Conservation (phyloP, 2,113 vertebrate genomes). For the Ptilonorhynchus violaceus region DNA sequence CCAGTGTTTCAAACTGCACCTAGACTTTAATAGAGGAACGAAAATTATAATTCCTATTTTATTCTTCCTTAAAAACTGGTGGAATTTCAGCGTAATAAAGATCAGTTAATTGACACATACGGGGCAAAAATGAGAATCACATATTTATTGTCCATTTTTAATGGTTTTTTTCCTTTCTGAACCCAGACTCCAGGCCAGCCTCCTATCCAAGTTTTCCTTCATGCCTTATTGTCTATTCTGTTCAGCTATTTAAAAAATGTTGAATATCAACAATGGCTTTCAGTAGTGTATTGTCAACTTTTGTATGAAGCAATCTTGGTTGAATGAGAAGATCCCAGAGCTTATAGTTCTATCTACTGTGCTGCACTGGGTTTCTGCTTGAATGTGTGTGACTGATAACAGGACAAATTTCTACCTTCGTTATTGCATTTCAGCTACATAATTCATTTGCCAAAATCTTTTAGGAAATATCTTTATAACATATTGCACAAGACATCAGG, state of each 20-base stretch:
- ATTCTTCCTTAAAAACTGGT: background rate
- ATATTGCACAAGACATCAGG: conserved; percentile 43
- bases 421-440: conserved; percentile 72
- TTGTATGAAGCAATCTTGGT: conserved; percentile 99
- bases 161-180: conserved; percentile 67
- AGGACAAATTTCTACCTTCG: conserved; percentile 72
- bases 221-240: conserved; percentile 96
- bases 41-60: background rate
- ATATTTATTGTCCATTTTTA: conserved; percentile 42
- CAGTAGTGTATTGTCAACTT: conserved; percentile 96
- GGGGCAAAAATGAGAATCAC: conserved; percentile 23
- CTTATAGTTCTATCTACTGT: conserved; percentile 72
- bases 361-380: conserved; percentile 65
- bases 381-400: conserved; percentile 83
- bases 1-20: background rate
- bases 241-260: conserved; percentile 99
- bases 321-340: conserved; percentile 91
- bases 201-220: conserved; percentile 93
- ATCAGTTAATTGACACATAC: conserved; percentile 22
- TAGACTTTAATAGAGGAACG: background rate
- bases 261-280: conserved; percentile 99
- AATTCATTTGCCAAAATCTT: conserved; percentile 75
- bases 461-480: conserved; percentile 63
- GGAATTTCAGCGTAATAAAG: background rate
- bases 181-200: conserved; percentile 86